A percentile compares a stretch with the other conserved stretches of the same genome.
Conservation (phyloP, 2,797 vertebrate species). For the Rhinophrynus dorsalis region DNA sequence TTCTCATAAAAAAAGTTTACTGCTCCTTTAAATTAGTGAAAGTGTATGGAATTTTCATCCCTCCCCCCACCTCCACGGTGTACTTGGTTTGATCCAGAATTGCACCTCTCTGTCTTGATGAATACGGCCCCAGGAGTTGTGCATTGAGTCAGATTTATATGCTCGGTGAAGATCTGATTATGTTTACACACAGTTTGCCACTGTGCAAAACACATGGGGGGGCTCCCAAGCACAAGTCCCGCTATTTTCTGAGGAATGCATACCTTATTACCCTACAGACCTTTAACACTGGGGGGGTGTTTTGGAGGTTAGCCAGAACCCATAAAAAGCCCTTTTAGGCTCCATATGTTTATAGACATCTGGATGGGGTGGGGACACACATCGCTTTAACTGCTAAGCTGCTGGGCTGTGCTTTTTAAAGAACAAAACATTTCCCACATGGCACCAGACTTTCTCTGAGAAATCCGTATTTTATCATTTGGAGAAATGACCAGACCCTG, state of each 20-base stretch:
- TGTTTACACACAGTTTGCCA: constrained; percentile 4
- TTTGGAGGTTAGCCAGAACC: constrained; percentile 16
- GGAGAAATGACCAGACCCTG: too few relatives aligned
- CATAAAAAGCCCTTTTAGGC: constrained; percentile 9
- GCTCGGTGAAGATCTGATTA: not conserved
- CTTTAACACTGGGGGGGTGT: constrained; percentile 32
- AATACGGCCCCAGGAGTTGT: too few relatives aligned
- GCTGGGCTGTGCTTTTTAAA: not conserved
- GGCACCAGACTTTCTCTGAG: not conserved
- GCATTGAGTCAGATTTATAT: not conserved
- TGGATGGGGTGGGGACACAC: constrained; percentile 4
- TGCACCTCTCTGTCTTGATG: too few relatives aligned
- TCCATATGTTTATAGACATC: constrained; percentile 31
- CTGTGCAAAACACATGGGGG: constrained; percentile 5
- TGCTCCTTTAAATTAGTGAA: too few relatives aligned
- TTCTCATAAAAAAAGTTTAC: too few relatives aligned
- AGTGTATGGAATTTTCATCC: too few relatives aligned
- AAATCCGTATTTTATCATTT: too few relatives aligned
- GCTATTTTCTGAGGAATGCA: constrained; percentile 26
- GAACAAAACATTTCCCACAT: not conserved
- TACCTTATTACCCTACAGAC: constrained; percentile 38
- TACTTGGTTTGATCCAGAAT: too few relatives aligned
- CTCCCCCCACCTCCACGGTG: too few relatives aligned
- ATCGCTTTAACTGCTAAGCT: not conserved
- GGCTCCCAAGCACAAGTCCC: not conserved